Base-by-base conservation (phyloP, 2,888 invertebrate species). In the Iselma pallidipennis region DNA sequence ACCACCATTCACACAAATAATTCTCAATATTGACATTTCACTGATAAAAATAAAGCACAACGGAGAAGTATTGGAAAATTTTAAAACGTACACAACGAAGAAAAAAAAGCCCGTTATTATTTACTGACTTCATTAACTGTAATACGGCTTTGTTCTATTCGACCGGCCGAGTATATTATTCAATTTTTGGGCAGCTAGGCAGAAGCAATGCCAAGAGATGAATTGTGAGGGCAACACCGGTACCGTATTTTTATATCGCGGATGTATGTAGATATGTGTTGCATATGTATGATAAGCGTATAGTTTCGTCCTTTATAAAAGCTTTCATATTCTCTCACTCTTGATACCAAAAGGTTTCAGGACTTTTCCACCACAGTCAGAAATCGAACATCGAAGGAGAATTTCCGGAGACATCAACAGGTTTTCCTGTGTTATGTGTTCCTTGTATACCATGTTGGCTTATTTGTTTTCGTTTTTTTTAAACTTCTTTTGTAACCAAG, bases 241-340 rank as follows among this genome's bases (percentile, higher is more conserved):
- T 53, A 56, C 71, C 66, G 74, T 77, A 78, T 77, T 78, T 78
- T 78, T 77, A 77, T 77, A 77, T 77, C 74, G 75, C 71, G 75
- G 72, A 73, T 76, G 74, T 77, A 75, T 74, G 74, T 77, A 78
- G 76, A 78, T 79, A 79, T 75, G 76, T 77, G 77, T 80, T 79
- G 78, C 80, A 80, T 79, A 80, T 79, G 78, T 77, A 79, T 79
- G 80, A 79, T 79, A 79, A 79, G 78, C 80, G 76, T 71, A 63
- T 68, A 74, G 76, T 70, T 71, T 74, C 74, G 75, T 76, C 75
- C 75, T 76, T 77, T 75, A 73, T 73, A 74, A 26, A 72, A 76
- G 69, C 75, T 71, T 73, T 74, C 74, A 69, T 37, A 49, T 63
- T 56, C 55, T 49, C 52, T 55, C 64, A 60, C 68, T 63, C 68